Conservation (phyloP, 2,113 vertebrate species). For the Oxygymnocypris stewartii region DNA sequence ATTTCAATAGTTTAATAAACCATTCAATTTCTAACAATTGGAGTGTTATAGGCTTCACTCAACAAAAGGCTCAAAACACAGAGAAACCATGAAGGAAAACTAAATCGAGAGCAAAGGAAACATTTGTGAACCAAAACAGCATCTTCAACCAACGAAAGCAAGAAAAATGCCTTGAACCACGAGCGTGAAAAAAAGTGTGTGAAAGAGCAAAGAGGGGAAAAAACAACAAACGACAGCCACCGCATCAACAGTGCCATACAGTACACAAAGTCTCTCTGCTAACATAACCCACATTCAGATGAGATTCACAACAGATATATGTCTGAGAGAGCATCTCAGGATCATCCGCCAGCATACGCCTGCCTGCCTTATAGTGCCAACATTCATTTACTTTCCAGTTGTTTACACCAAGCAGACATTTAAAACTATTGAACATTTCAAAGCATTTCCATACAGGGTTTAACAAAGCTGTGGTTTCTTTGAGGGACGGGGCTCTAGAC, state of each 20-base stretch:
- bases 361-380: background rate
- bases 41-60: background rate
- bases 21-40: fast-evolving
- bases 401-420: background rate
- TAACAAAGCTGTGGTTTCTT: background rate
- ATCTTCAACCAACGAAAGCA: constrained; percentile 7
- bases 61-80: background rate
- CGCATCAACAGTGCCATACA: background rate
- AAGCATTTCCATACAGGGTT: background rate
- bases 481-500: background rate
- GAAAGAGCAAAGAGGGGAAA: background rate
- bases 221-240: background rate
- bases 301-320: background rate
- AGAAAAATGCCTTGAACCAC: background rate
- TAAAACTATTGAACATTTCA: background rate
- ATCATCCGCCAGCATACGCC: background rate
- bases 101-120: constrained; percentile 15
- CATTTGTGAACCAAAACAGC: background rate
- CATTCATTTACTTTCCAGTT: background rate
- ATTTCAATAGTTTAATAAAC: background rate
- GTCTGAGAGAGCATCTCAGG: background rate
- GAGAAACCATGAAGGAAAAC: constrained; percentile 9
- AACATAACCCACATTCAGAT: constrained; percentile 26
- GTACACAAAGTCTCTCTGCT: background rate
- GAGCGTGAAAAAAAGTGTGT: background rate